Evolutionary conservation across 2,888 invertebrate species (phyloP).

Genomic region (Myopa tessellatipennis): DNA sequence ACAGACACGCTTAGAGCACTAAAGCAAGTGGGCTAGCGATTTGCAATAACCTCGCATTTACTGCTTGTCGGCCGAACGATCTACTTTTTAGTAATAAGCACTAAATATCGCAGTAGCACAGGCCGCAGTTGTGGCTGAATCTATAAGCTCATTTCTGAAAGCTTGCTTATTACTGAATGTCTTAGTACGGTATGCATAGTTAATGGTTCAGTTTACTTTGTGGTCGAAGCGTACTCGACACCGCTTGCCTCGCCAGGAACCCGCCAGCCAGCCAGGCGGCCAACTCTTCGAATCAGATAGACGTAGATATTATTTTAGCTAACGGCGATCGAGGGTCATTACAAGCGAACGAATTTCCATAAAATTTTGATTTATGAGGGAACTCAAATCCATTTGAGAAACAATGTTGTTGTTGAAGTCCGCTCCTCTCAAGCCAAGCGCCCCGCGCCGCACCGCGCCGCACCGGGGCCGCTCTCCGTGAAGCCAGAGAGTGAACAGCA

Average conservation of each 20-base stretch:
- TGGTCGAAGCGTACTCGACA: background rate
- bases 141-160: background rate
- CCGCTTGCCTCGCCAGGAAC: background rate
- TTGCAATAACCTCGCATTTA: background rate
- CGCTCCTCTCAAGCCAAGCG: background rate
- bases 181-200: background rate
- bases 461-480: background rate
- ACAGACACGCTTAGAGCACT: background rate
- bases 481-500: background rate
- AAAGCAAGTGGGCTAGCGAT: background rate
- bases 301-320: slow-evolving; percentile 8
- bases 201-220: background rate
- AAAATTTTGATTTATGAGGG: slow-evolving; percentile 31
- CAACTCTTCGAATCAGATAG: background rate
- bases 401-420: slow-evolving; percentile 11
- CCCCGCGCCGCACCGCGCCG: background rate
- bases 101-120: background rate
- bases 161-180: background rate
- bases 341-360: slow-evolving; percentile 30
- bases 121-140: background rate
- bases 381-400: slow-evolving; percentile 8
- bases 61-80: background rate
- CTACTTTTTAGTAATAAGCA: background rate
- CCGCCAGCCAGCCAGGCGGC: background rate
- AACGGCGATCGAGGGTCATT: slow-evolving; percentile 30